Evolutionary conservation across 2,888 invertebrate genomes (phyloP).

Genomic region (Linyphia triangularis): DNA sequence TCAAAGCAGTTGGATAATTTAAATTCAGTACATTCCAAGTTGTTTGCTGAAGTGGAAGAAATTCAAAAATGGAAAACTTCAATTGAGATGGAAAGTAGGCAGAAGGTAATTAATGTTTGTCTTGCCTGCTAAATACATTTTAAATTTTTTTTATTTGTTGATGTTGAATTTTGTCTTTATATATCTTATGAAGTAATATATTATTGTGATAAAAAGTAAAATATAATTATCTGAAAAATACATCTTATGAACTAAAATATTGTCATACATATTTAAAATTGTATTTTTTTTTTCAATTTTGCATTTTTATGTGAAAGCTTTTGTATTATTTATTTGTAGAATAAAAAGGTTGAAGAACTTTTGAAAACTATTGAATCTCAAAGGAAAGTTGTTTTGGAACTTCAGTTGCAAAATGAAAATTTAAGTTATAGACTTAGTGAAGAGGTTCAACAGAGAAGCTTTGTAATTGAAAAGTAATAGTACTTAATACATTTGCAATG

Average conservation of each 20-base stretch:
- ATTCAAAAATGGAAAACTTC: constrained; percentile 51
- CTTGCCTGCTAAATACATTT: not conserved
- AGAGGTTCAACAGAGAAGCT: constrained; percentile 59
- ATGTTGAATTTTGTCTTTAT: not conserved
- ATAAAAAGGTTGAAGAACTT: constrained; percentile 59
- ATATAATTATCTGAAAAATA: no score
- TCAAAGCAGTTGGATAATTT: constrained; percentile 14
- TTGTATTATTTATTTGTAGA: constrained; percentile 27
- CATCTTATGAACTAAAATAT: no score
- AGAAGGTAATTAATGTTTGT: constrained; percentile 30
- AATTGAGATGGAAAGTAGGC: constrained; percentile 46
- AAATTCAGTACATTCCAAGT: constrained; percentile 38
- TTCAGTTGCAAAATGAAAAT: constrained; percentile 67
- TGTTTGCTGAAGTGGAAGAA: constrained; percentile 53
- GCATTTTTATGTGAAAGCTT: not conserved
- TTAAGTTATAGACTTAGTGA: constrained; percentile 46
- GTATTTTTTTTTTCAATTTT: not conserved
- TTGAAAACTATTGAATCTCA: constrained; percentile 31
- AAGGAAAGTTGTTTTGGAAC: constrained; percentile 38
- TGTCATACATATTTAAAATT: not conserved
- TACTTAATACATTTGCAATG: not conserved
- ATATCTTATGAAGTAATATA: not conserved
- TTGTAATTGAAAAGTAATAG: constrained; percentile 56
- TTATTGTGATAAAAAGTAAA: not conserved
- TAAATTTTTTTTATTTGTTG: not conserved